Conservation (phyloP, 2,888 invertebrate species). For the Polymixis flavicincta region DNA sequence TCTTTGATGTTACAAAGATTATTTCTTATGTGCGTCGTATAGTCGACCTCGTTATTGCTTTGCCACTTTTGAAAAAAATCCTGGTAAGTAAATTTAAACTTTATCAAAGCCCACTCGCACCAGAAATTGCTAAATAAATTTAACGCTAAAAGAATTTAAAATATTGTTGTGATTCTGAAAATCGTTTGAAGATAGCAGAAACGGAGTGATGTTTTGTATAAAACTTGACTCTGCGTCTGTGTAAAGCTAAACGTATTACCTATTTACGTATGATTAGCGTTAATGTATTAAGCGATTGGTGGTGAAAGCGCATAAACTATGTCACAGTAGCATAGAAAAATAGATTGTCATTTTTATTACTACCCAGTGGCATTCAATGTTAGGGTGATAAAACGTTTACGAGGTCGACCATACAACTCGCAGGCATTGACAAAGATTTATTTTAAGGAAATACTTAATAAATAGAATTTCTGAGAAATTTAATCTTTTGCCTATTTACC, state of each 20-base stretch:
- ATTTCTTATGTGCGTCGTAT: background rate
- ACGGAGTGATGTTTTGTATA: background rate
- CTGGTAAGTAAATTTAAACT: background rate
- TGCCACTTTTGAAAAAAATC: background rate
- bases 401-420: no score
- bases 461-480: no score
- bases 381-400: background rate
- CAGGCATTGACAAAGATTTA: background rate
- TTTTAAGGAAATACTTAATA: background rate
- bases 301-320: background rate
- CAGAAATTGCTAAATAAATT: background rate
- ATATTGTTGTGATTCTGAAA: background rate
- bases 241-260: no score
- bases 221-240: no score
- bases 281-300: background rate
- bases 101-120: background rate
- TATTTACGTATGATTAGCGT: no score
- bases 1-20: conserved; percentile 9
- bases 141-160: background rate
- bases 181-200: background rate
- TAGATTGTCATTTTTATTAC: background rate
- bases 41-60: background rate
- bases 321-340: background rate
- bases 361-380: background rate
- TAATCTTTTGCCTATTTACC: no score